These are phyloP conservation scores for Pelagia noctiluca DNA, from an alignment of 30 jellyfish, hydroid and myxozoan genomes.

Conservation along the genomic window DNA sequence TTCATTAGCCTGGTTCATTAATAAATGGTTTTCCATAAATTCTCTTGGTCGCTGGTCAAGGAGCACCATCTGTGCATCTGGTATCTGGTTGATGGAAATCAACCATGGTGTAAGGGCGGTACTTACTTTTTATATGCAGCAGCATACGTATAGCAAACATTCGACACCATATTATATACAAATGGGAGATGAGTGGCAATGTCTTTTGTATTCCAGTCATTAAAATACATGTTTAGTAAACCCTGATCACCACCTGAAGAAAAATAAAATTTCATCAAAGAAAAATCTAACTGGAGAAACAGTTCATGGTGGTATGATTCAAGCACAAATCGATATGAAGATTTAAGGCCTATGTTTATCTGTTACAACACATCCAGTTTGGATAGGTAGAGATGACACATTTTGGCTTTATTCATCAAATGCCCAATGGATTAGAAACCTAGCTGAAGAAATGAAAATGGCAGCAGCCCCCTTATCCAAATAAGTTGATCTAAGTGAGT, in stretches of 20 bases:
- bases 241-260: slow-evolving; percentile 99
- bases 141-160: slow-evolving; percentile 90
- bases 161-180: slow-evolving; percentile 93
- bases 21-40: slow-evolving; percentile 25
- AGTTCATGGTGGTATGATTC: too few species aligned
- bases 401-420: too few species aligned
- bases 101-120: neutral
- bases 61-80: slow-evolving; percentile 15
- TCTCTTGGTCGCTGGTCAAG: slow-evolving; percentile 22
- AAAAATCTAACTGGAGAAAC: too few species aligned
- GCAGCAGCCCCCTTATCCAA: too few species aligned
- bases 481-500: too few species aligned
- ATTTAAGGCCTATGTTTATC: too few species aligned
- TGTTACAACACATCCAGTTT: too few species aligned
- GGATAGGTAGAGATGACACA: too few species aligned
- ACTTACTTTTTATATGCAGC: slow-evolving; percentile 91
- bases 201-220: slow-evolving; percentile 85
- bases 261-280: too few species aligned
- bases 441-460: too few species aligned
- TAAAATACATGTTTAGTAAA: slow-evolving; percentile 80
- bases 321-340: too few species aligned
- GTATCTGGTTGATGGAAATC: slow-evolving; percentile 24
- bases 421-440: too few species aligned
- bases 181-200: slow-evolving; percentile 84
- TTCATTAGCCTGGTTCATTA: neutral